phyloP scores from a whole-genome alignment of 2,888 invertebrate genomes.

The Parascotia fuliginaria region DNA sequence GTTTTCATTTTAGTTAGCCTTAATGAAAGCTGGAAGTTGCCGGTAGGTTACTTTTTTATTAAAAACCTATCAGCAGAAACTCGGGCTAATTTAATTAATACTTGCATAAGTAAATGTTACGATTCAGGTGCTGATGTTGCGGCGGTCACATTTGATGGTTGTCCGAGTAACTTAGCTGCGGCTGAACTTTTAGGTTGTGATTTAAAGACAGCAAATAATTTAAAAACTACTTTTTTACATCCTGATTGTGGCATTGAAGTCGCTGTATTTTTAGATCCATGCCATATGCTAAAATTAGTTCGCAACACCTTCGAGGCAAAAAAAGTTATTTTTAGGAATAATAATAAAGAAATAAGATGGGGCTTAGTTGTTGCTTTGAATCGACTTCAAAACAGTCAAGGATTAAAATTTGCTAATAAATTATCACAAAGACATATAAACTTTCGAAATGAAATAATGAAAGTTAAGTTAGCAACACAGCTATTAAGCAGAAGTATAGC shows the following conservation, averaged over 20 bases:
- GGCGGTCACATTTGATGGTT: too few species aligned
- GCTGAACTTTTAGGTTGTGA: background rate
- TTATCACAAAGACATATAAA: slow-evolving; percentile 10
- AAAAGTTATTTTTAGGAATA: slow-evolving; percentile 10
- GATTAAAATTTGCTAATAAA: slow-evolving; percentile 19
- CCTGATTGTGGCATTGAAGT: background rate
- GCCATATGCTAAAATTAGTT: slow-evolving; percentile 5
- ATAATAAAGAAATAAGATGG: slow-evolving; percentile 14
- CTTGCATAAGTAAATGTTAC: slow-evolving; percentile 11
- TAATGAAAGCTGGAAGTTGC: slow-evolving; percentile 17
- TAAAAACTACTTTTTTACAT: background rate
- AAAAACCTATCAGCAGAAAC: slow-evolving; percentile 6
- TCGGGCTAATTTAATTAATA: slow-evolving; percentile 11
- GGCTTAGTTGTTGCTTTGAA: slow-evolving; percentile 7
- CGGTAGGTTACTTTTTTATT: slow-evolving; percentile 16
- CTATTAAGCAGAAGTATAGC: slow-evolving; percentile 22
- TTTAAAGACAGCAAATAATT: background rate
- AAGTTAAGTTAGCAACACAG: slow-evolving; percentile 20
- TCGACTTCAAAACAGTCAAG: slow-evolving; percentile 11
- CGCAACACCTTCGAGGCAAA: slow-evolving; percentile 24
- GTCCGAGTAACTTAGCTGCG: too few species aligned
- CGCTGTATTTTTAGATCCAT: background rate
- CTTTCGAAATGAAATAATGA: slow-evolving; percentile 27
- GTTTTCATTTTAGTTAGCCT: background rate
- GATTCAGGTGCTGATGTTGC: too few species aligned